These are phyloP conservation scores for Pachydiplax longipennis DNA, from an alignment of 2,888 invertebrate genomes.

Conservation along the genomic window DNA sequence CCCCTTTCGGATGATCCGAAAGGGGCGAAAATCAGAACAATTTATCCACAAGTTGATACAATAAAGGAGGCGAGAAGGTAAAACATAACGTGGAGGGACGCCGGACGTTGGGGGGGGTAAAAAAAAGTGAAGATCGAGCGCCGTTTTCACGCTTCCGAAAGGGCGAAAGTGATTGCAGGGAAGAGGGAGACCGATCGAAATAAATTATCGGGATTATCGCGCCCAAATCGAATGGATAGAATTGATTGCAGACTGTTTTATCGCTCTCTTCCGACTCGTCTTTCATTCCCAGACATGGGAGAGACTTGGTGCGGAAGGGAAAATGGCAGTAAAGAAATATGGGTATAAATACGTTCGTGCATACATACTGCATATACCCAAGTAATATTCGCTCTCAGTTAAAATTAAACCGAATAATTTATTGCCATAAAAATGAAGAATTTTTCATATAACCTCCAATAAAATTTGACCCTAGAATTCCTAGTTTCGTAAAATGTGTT, in stretches of 20 bases:
- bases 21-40: background rate
- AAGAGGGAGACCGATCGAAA: background rate
- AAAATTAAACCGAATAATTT: no score
- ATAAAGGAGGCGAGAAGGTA: background rate
- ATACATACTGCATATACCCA: no score
- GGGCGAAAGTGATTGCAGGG: background rate
- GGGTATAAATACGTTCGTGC: no score
- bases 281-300: no score
- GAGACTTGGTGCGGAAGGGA: no score
- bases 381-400: no score
- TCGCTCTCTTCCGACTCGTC: background rate
- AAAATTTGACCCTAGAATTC: no score
- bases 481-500: no score
- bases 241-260: slow-evolving; percentile 2
- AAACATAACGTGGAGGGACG: background rate
- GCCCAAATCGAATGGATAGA: background rate
- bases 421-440: no score
- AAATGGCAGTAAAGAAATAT: no score
- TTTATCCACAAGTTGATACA: background rate
- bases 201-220: slow-evolving; percentile 26
- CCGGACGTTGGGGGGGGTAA: background rate
- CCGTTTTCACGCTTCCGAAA: slow-evolving; percentile 12
- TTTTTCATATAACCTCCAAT: no score
- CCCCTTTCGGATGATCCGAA: background rate
- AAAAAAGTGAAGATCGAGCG: background rate